phyloP scores from a whole-genome alignment of 2,797 vertebrate genomes.

The Streptopelia turtur region DNA sequence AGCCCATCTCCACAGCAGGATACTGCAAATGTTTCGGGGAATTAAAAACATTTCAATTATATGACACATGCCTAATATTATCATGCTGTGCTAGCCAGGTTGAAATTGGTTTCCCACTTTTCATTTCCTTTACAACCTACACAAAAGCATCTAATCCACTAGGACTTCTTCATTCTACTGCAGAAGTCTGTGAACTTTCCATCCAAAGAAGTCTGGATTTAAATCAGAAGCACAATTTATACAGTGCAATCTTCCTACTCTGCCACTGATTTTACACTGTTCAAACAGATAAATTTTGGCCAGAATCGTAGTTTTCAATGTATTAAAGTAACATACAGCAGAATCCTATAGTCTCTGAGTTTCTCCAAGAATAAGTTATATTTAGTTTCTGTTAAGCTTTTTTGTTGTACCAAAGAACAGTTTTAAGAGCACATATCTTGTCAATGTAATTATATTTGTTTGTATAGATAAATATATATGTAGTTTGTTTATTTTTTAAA shows the following conservation, averaged over 20 bases:
- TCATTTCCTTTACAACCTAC: background rate
- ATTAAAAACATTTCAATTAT: slow-evolving; percentile 18
- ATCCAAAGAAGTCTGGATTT: background rate
- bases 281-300: background rate
- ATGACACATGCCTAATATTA: background rate
- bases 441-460: background rate
- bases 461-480: background rate
- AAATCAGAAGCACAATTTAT: background rate
- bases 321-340: background rate
- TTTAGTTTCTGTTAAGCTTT: background rate
- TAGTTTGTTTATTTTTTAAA: background rate
- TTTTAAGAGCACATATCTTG: background rate
- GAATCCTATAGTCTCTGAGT: background rate
- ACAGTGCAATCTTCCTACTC: background rate
- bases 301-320: background rate
- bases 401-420: background rate
- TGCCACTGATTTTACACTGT: background rate
- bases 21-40: slow-evolving; percentile 1
- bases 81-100: background rate
- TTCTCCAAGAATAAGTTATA: background rate
- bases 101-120: slow-evolving; percentile 39
- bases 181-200: background rate
- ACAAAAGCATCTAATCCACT: background rate
- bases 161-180: background rate
- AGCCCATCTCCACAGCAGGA: slow-evolving; percentile 26